These are phyloP conservation scores for Meriones psammophilus DNA, from an alignment of 2,797 vertebrate genomes.

Conservation along the genomic window DNA sequence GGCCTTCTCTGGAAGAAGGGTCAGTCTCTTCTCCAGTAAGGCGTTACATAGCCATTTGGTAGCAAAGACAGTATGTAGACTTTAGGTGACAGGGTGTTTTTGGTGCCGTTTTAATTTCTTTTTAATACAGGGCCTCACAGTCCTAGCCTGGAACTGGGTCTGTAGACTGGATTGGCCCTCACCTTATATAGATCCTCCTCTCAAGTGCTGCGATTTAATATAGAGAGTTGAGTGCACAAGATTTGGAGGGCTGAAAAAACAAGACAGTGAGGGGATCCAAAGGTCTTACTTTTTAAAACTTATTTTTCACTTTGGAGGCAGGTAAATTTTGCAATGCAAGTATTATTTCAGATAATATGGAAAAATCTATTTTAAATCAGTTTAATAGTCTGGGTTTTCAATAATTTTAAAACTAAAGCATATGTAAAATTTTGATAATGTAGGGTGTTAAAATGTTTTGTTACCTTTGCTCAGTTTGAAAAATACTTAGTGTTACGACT, in stretches of 20 bases:
- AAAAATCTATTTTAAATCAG: conserved; percentile 44
- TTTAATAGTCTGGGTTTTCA: conserved; percentile 43
- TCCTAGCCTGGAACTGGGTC: background rate
- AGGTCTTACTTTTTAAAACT: conserved; percentile 20
- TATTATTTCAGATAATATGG: conserved; percentile 17
- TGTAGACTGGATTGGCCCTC: background rate
- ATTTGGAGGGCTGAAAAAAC: background rate
- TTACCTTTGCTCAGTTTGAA: background rate
- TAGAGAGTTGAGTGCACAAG: background rate
- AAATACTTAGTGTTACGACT: conserved; percentile 20
- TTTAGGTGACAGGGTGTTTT: background rate
- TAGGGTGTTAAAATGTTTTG: conserved; percentile 13
- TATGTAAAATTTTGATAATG: conserved; percentile 32
- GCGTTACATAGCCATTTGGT: conserved; percentile 21
- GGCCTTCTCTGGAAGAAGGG: background rate
- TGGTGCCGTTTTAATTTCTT: background rate
- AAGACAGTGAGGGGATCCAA: background rate
- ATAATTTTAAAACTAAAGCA: conserved; percentile 54
- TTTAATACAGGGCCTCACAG: background rate
- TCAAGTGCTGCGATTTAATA: background rate
- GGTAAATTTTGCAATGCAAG: background rate
- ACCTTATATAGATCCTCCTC: background rate
- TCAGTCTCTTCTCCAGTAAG: conserved; percentile 21
- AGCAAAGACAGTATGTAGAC: background rate
- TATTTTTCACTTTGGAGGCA: conserved; percentile 11